Conservation (phyloP, 2,888 invertebrate genomes). For the Caenorhabditis doughertyi region DNA sequence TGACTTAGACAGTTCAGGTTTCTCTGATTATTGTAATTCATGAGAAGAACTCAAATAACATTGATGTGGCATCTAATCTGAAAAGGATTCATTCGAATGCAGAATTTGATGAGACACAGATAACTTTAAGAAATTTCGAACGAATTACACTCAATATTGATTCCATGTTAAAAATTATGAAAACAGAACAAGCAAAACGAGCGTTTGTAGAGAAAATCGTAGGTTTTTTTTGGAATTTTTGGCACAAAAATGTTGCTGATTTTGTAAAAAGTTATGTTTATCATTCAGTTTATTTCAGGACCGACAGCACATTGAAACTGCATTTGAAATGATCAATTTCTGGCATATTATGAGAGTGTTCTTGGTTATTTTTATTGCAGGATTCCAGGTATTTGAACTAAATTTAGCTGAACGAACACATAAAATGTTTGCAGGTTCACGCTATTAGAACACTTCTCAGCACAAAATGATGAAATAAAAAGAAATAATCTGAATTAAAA, state of each 20-base stretch:
- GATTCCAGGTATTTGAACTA: conserved; percentile 38
- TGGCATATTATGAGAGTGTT: conserved; percentile 46
- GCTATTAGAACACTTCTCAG: conserved; percentile 13
- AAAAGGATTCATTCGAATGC: conserved; percentile 3
- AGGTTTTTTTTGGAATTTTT: not conserved
- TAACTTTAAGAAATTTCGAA: conserved; percentile 41
- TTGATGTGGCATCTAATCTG: conserved; percentile 46
- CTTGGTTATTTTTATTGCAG: conserved; percentile 33
- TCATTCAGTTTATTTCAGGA: conserved; percentile 10
- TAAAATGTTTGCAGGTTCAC: conserved; percentile 30
- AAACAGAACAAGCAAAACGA: conserved; percentile 46
- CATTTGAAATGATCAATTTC: conserved; percentile 55
- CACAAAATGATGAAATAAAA: not conserved
- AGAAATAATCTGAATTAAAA: not conserved
- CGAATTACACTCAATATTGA: conserved; percentile 41
- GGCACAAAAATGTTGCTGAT: not conserved
- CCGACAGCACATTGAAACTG: conserved; percentile 38
- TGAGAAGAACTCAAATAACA: conserved; percentile 47
- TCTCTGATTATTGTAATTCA: conserved; percentile 44
- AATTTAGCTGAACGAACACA: not conserved
- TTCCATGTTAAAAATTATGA: conserved; percentile 33
- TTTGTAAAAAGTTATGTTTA: not conserved
- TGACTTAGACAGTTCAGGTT: conserved; percentile 5
- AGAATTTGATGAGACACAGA: conserved; percentile 9
- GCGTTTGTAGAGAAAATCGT: conserved; percentile 56